phyloP scores from a whole-genome alignment of 1,140 invertebrate species.

The Battus philenor region DNA sequence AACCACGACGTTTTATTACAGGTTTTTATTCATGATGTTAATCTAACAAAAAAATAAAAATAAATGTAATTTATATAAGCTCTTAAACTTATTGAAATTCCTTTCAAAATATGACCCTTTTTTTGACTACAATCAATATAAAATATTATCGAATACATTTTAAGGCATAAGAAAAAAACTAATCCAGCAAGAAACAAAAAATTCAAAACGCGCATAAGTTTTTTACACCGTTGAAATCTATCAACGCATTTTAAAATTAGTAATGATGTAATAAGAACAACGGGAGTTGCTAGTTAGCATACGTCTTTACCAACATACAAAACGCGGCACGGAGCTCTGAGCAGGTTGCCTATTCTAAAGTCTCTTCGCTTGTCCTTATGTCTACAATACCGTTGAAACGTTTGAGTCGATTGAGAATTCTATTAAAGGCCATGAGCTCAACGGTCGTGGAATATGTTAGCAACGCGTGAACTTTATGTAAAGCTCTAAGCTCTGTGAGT shows the following conservation, averaged over 20 bases:
- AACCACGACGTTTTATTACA: too few relatives aligned
- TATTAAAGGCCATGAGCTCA: conserved; percentile 71
- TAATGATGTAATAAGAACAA: conserved; percentile 16
- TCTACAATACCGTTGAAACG: conserved; percentile 48
- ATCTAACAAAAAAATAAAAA: too few relatives aligned
- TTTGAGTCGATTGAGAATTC: conserved; percentile 62
- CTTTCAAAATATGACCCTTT: too few relatives aligned
- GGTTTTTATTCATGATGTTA: too few relatives aligned
- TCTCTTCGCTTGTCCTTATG: conserved; percentile 33
- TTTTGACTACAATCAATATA: too few relatives aligned
- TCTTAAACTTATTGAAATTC: too few relatives aligned
- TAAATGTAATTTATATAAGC: too few relatives aligned
- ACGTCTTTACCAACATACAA: conserved; percentile 6
- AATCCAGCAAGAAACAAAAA: background rate
- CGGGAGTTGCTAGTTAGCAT: conserved; percentile 10
- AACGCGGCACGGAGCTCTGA: conserved; percentile 1
- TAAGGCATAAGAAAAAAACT: background rate
- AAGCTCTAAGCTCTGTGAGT: conserved; percentile 35
- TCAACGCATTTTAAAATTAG: conserved; percentile 11
- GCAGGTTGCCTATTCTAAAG: conserved; percentile 18
- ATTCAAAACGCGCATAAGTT: background rate
- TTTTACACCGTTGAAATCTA: conserved; percentile 3
- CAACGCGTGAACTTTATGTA: conserved; percentile 65
- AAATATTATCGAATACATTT: too few relatives aligned
- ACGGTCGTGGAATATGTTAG: conserved; percentile 68